Percentiles rank a stretch among this genome's conserved stretches.
Conservation (phyloP, 2,888 invertebrate species). For the Phaonia tiefii region DNA sequence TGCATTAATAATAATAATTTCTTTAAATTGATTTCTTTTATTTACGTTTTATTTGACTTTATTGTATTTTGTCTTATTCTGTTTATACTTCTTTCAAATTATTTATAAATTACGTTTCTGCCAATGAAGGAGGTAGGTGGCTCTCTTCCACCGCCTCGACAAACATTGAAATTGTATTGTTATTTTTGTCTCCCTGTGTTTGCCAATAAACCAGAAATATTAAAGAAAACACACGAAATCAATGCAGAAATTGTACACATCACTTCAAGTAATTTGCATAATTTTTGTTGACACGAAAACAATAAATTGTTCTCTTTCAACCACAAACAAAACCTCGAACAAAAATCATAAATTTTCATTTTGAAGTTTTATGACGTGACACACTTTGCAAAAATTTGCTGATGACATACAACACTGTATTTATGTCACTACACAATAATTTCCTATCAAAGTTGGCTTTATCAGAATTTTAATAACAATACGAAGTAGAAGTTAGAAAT, state of each 20-base stretch:
- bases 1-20: neutral
- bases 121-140: no score
- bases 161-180: slow-evolving; percentile 4
- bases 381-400: slow-evolving; percentile 3
- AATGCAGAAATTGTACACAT: no score
- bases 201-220: neutral
- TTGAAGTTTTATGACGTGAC: slow-evolving; percentile 20
- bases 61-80: no score
- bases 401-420: slow-evolving; percentile 3
- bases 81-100: no score
- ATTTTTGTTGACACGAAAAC: slow-evolving; percentile 15
- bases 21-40: neutral
- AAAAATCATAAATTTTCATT: neutral
- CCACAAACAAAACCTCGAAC: neutral
- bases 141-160: neutral
- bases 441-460: no score
- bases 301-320: neutral
- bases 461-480: no score
- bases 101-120: no score
- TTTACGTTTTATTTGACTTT: no score
- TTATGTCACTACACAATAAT: no score
- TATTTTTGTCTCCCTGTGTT: neutral
- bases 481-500: no score
- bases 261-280: slow-evolving; percentile 7
- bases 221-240: neutral